These are phyloP conservation scores for Netelia fuscicornis DNA, from an alignment of 2,888 invertebrate genomes.

Conservation along the genomic window DNA sequence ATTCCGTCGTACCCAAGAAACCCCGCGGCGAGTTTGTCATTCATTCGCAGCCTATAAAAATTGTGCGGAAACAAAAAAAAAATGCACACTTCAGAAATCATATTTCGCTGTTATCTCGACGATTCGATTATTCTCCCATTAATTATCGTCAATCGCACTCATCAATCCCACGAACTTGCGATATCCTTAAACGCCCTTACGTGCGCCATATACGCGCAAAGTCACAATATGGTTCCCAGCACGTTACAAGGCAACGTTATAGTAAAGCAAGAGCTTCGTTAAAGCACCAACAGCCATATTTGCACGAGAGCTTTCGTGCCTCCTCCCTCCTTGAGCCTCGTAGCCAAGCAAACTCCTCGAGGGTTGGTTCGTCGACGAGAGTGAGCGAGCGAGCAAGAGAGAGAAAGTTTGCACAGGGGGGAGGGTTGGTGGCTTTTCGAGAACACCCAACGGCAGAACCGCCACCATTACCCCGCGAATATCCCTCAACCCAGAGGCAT, in stretches of 20 bases:
- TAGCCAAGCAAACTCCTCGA: slow-evolving; percentile 77
- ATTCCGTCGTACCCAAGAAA: slow-evolving; percentile 70
- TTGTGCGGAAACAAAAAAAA: background rate
- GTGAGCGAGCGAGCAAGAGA: slow-evolving; percentile 25
- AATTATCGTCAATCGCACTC: background rate
- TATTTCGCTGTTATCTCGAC: background rate
- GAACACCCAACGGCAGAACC: slow-evolving; percentile 53
- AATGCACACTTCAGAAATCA: background rate
- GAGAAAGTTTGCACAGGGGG: slow-evolving; percentile 21
- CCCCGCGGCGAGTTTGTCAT: slow-evolving; percentile 63
- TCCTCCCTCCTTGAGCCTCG: slow-evolving; percentile 73
- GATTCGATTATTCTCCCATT: background rate
- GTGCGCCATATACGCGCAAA: slow-evolving; percentile 60
- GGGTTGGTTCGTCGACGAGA: slow-evolving; percentile 74
- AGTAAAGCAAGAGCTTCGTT: slow-evolving; percentile 76
- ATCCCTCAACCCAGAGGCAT: slow-evolving; percentile 60
- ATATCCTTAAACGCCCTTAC: background rate
- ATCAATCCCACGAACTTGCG: background rate
- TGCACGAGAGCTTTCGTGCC: slow-evolving; percentile 76
- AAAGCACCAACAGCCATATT: slow-evolving; percentile 82
- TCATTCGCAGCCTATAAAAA: background rate
- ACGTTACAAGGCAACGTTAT: slow-evolving; percentile 38
- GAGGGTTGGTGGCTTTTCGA: slow-evolving; percentile 62
- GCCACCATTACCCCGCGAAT: slow-evolving; percentile 47
- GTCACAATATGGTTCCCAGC: slow-evolving; percentile 77